Base-by-base conservation (phyloP, 2,888 invertebrate genomes). In the Platerodrilus igneus region DNA sequence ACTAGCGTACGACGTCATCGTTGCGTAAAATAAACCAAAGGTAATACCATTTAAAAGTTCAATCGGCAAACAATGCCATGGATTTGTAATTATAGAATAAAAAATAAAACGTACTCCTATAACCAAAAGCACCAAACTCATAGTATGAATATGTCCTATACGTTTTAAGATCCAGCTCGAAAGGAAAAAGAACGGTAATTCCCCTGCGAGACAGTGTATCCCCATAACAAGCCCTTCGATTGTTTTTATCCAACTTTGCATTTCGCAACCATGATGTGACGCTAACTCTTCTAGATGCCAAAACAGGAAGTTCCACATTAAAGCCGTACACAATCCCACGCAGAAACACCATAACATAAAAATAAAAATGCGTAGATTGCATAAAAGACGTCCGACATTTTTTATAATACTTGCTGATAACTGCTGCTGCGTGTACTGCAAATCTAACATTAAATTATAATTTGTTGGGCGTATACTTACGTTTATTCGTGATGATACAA, bases 11-110 rank as follows among this genome's bases (percentile, higher is more conserved):
- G 89, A 87, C 10, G 89, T 82, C 86, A 91, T 88, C 6, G 88
- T 83, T 0, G 90, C 81, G 64, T 87, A 92, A 57, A 87, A 87
- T 61, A 92, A 76, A 11, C 93, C 93, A 62, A 88, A 87, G 0
- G 92, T 90, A 13, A 93, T 70, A 1, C 94, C 92, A 66, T 94
- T 91, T 5, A 87, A 68, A 44, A 91, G 64, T 66, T 95, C 95
- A 33, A 94, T 79, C 0, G 89, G 83, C 41, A 95, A 70, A 28
- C 86, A 80, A 72, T 78, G 80, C 91, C 92, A 92, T 0, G 89
- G 82, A 66, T 90, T 81, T 1, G 72, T 70, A 34, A 93, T 67
- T 34, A 83, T 67, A 2, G 91, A 92, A 64, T 94, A 94, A 9
- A 85, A 70, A 45, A 89, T 71, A 57, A 90, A 88, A 31, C 94